Percentiles rank a stretch among this genome's conserved stretches.
Conservation (phyloP, 2,888 invertebrate species). For the Andrena fulva region DNA sequence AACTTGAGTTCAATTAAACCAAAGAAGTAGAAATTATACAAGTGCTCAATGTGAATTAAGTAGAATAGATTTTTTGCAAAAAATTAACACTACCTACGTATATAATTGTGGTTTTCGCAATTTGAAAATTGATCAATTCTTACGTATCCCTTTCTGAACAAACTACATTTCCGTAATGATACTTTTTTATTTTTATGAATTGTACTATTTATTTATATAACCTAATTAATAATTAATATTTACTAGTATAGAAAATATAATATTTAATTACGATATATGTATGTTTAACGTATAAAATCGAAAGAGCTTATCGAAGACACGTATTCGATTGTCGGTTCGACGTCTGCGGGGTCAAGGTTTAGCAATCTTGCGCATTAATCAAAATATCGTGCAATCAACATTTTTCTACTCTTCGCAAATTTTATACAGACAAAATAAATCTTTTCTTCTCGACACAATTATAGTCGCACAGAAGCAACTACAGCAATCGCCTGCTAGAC, state of each 20-base stretch:
- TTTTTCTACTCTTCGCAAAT: not conserved
- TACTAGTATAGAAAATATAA: too few relatives aligned
- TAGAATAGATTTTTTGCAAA: too few relatives aligned
- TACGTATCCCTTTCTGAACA: too few relatives aligned
- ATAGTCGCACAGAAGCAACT: not conserved
- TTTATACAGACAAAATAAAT: not conserved
- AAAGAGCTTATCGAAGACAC: not conserved
- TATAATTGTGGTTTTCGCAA: too few relatives aligned
- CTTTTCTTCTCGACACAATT: not conserved
- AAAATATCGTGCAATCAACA: conserved; percentile 18
- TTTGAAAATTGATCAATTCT: too few relatives aligned
- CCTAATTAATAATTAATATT: too few relatives aligned
- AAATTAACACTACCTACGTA: too few relatives aligned
- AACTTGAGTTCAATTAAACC: too few relatives aligned
- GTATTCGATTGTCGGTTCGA: conserved; percentile 9
- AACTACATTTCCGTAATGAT: too few relatives aligned
- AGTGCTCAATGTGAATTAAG: too few relatives aligned
- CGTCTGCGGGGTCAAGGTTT: conserved; percentile 31
- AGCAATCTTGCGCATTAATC: conserved; percentile 19
- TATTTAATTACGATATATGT: not conserved
- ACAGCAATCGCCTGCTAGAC: not conserved
- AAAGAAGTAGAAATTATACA: too few relatives aligned
- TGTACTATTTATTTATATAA: not conserved
- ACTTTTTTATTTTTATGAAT: not conserved
- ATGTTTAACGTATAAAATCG: not conserved